Percentiles rank a stretch among this genome's conserved stretches.
Conservation (phyloP, 2,113 vertebrate species). For the Callorhinus ursinus region DNA sequence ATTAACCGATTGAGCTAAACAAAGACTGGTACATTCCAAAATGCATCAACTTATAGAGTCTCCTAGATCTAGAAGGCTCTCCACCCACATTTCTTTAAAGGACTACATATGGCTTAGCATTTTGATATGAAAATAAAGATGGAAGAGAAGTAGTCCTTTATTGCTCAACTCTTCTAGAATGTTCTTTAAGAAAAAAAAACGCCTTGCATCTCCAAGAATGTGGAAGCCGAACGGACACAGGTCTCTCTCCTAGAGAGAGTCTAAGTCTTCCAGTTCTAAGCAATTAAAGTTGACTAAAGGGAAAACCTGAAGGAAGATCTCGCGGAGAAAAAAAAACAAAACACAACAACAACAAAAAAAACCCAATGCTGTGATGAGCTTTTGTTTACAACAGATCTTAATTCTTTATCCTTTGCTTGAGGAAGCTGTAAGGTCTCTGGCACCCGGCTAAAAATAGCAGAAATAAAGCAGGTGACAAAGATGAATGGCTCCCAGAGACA, state of each 20-base stretch:
- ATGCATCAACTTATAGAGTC: neutral
- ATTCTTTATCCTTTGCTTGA: conserved; percentile 71
- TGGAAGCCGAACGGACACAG: neutral
- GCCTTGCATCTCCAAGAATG: neutral
- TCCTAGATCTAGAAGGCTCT: neutral
- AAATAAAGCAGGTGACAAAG: conserved; percentile 70
- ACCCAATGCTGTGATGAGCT: conserved; percentile 51
- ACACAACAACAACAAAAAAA: neutral
- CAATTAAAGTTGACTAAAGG: conserved; percentile 57
- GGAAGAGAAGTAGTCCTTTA: neutral
- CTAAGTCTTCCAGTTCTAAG: conserved; percentile 35
- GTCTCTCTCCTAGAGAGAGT: neutral
- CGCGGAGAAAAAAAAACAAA: neutral
- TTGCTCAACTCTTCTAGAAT: neutral
- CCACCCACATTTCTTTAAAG: neutral
- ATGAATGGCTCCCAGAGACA: conserved; percentile 71
- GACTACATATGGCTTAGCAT: neutral
- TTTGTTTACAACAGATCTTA: conserved; percentile 79
- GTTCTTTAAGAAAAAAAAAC: neutral
- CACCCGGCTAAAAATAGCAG: conserved; percentile 74
- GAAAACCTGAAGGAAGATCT: conserved; percentile 47
- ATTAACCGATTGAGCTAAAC: neutral
- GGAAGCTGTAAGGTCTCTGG: conserved; percentile 73
- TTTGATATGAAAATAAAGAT: neutral
- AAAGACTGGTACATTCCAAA: neutral